Base-by-base conservation (phyloP, 2,797 vertebrate species). In the Synaphobranchus kaupii region DNA sequence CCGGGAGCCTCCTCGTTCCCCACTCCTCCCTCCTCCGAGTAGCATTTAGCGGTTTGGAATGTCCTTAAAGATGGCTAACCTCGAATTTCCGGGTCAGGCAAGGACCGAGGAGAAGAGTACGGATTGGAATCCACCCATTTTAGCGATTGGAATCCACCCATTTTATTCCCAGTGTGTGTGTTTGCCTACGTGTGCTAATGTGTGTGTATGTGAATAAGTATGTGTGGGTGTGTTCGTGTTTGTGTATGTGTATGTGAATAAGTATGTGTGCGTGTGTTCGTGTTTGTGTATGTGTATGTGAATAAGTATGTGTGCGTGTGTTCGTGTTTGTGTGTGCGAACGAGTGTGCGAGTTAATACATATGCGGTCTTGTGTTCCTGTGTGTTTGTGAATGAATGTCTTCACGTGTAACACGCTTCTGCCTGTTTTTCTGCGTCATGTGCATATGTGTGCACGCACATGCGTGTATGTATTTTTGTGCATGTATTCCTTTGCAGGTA, bases 181-280 rank as follows among this genome's bases (percentile, higher is more conserved):
- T n/a, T 73, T 84, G 28, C 28, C 22, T 47, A 83, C 91, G 89
- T 90, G 91, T 90, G 85, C 31, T 88, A 89, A 91, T 88, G 73
- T 39, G 73, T 78, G 73, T 44, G 73, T 90, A 63, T 91, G 88
- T 89, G 87, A 83, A 85, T 85, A 86, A 84, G 60, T 87, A 47
- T 78, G 76, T 56, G 58, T 81, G 56, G 66, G 68, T 85, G 48
- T 91, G 90, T 47, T 84, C 91, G 88, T 89, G 80, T 89, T 82
- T 63, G 86, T 85, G n/a, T 28, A 39, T 39, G 73, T 44, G 73
- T 90, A 63, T 91, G 88, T 89, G 87, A 83, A 85, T 85, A 86
- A 84, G 60, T 87, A 47, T 78, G 76, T 56, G 58, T 81, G 56
- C 56, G 68, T 85, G 48, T 91, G 90, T 47, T 84, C 91, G 88